Base-by-base conservation (phyloP, 64 coral and sea anemone genomes). In the Montipora sp. region DNA sequence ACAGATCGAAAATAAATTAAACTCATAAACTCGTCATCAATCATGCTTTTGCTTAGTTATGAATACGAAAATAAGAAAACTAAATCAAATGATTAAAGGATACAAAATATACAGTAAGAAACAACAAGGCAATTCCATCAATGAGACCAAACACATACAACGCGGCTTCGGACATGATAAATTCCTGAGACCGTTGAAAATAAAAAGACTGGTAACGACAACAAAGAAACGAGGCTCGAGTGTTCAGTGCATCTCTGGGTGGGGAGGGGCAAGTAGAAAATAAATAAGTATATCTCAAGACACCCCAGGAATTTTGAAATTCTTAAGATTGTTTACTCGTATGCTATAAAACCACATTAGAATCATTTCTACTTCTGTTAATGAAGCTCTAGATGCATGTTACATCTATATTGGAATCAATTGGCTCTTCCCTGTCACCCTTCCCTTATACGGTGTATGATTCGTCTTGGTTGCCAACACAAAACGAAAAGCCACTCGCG, bases 31-130 rank as follows among this genome's bases (percentile, higher is more conserved):
- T 11, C 53, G 11, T 8, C 53, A 6, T 8, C 7, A 57, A 57
- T 57, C 11, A 57, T 57, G 0, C 53, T 57, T 57, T 57, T 57
- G 7, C 53, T 57, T 57, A 57, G 53, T 6, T 57, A 8, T 57
- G 11, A 57, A 57, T 11, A 57, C 53, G 53, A 6, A 57, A 78
- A 5, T 5, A 7, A 46, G 75, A 7, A 13, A 3, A 44, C 4
- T 46, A 46, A 44, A 14, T 75, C 7, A 75, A 5, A 18, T 49
- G 13, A 78, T 49, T 3, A 19, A 98, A 98, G 91, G 97, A 98
- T 98, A 98, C 97, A 94, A 96, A 98, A 94, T 96, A 98, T 73
- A 98, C 97, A 2, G 97, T 93, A 9, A 98, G 92, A 83, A 98
- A 98, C 13, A 98, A 61, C 3, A 98, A 71, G 27, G 88, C 94